Evolutionary conservation across 2,113 vertebrate species (phyloP).

Genomic region (Crotalus tigris): DNA sequence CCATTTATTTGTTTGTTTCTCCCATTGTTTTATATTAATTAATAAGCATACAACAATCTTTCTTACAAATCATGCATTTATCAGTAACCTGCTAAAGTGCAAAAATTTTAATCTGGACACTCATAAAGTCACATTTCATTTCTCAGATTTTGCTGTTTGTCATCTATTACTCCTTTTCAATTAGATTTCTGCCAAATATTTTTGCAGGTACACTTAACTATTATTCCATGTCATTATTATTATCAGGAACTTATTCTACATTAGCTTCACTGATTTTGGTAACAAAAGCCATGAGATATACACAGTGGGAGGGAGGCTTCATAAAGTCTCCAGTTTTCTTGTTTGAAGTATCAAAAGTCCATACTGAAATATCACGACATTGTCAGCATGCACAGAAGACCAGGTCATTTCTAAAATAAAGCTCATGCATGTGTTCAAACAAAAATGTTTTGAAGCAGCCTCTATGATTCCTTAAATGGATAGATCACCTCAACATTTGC

Average conservation of each 20-base stretch:
- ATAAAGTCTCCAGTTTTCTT: neutral
- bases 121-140: neutral
- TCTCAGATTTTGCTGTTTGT: neutral
- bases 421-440: neutral
- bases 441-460: neutral
- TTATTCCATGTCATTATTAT: neutral
- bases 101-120: neutral
- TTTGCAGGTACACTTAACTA: neutral
- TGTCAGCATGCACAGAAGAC: neutral
- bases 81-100: neutral
- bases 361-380: neutral
- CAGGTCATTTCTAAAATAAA: neutral
- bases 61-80: neutral
- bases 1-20: neutral
- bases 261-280: neutral
- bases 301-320: neutral
- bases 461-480: neutral
- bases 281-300: neutral
- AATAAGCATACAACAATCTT: neutral
- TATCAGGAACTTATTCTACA: neutral
- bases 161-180: neutral
- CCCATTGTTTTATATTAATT: neutral
- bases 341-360: neutral
- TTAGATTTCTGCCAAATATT: neutral
- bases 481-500: neutral